Conservation (phyloP, 1,140 invertebrate genomes). For the Ladona fulva region DNA sequence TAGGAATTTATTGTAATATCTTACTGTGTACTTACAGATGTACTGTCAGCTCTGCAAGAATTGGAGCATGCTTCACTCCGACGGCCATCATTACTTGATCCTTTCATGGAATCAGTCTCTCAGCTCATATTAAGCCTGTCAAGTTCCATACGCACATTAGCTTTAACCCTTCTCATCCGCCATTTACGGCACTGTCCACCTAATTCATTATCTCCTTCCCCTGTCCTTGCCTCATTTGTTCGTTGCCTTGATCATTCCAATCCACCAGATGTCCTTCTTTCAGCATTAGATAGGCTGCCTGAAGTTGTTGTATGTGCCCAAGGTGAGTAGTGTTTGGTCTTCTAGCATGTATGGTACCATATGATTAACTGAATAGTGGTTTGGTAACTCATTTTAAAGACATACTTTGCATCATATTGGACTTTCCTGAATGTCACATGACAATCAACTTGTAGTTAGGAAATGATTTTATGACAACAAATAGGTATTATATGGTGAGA, state of each 20-base stretch:
- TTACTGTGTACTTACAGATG: conserved; percentile 41
- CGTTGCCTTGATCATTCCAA: conserved; percentile 68
- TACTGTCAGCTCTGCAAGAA: conserved; percentile 55
- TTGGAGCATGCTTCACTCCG: conserved; percentile 59
- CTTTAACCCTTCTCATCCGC: conserved; percentile 53
- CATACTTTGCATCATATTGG: too few species aligned
- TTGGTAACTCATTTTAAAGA: too few species aligned
- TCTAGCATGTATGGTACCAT: neutral
- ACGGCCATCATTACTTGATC: conserved; percentile 54
- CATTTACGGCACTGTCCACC: conserved; percentile 56
- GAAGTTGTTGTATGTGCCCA: conserved; percentile 74
- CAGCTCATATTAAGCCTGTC: conserved; percentile 51
- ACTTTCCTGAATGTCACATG: too few species aligned
- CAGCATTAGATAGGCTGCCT: conserved; percentile 70
- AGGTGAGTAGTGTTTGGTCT: conserved; percentile 37
- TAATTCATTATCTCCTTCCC: conserved; percentile 35
- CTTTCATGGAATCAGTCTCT: conserved; percentile 52
- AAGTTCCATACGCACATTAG: conserved; percentile 50
- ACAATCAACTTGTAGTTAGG: too few species aligned
- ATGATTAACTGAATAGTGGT: too few species aligned
- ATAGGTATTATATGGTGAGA: too few species aligned
- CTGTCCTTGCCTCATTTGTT: conserved; percentile 63
- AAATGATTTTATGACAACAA: too few species aligned
- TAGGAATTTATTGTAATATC: neutral
- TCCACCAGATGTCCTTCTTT: conserved; percentile 60